phyloP scores from a whole-genome alignment of 2,113 vertebrate species.

The Recurvirostra avosetta region DNA sequence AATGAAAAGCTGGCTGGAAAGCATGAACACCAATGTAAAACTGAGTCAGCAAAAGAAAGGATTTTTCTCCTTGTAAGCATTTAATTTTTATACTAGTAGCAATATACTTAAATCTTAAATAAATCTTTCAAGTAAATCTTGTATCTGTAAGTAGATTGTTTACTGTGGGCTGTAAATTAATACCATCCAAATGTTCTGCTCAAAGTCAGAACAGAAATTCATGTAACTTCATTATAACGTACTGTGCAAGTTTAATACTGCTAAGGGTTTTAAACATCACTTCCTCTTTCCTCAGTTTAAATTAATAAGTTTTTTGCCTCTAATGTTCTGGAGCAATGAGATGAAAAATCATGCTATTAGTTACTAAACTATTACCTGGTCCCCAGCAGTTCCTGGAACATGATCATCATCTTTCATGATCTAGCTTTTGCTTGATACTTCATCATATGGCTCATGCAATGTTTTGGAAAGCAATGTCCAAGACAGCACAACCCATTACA shows the following conservation, averaged over 20 bases:
- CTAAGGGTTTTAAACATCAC: background rate
- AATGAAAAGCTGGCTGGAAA: background rate
- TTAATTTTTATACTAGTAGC: background rate
- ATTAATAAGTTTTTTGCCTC: background rate
- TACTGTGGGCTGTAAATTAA: background rate
- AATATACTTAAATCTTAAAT: background rate
- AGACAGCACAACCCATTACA: background rate
- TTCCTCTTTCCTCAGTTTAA: background rate
- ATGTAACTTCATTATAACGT: background rate
- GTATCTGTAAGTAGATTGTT: background rate
- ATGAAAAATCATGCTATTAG: background rate
- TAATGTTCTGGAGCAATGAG: background rate
- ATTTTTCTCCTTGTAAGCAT: background rate
- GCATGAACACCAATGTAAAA: background rate
- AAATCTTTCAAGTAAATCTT: background rate
- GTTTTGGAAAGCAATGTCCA: background rate
- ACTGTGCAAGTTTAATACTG: background rate
- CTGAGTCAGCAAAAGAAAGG: background rate
- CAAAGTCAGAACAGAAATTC: background rate
- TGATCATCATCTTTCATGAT: background rate
- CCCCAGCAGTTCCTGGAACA: background rate
- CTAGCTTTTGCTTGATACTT: background rate
- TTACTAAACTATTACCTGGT: background rate
- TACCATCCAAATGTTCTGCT: background rate
- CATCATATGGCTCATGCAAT: background rate